Base-by-base conservation (phyloP, 2,113 vertebrate genomes). In the Upupa epops region DNA sequence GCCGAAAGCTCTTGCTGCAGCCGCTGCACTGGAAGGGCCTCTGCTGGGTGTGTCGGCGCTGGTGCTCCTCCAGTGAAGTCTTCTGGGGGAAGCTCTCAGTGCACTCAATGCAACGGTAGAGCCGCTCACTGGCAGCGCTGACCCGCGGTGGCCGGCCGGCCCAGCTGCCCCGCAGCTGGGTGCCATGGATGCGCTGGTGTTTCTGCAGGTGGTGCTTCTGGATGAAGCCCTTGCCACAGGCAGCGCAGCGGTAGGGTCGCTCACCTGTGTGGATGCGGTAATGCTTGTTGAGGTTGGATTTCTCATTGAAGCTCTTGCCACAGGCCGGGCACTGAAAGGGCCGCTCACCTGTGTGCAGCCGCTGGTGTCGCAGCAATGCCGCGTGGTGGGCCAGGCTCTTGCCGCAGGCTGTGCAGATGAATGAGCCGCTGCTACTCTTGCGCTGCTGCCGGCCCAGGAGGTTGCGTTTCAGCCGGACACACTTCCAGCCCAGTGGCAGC, bases 301-400 rank as follows among this genome's bases (percentile, higher is more conserved):
- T 92, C 83, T 96, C 93, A 14, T 94, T 94, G 94, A 94, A 95
- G 89, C 70, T 94, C 79, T 95, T 95, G 2, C 94, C 93, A 14
- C 94, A 95, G 86, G 91, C 79, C 0, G 93, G 93, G 79, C 95
- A 95, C 86, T 94, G 96, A 48, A 89, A 97, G n/a, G 97, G 97
- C 9, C 97, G 76, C 88, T 98, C 97, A 1, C 97, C 97, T 0
- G 96, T 97, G 94, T 97, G 97, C 37, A 97, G 96, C 21, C 96
- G 97, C 74, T 94, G 93, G 85, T 97, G 97, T 61, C 96, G 96
- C 2, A 95, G 93, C 60, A 95, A 93, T 1, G 95, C 95, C 0
- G 95, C 95, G 12, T 95, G 95, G 77, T 96, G 95, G 0, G 95
- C 95, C 92, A 95, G 84, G 90, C 95, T 95, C 78, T 95, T 94